Percentiles rank a stretch among this genome's conserved stretches.
Evolutionary conservation across 2,797 vertebrate species (phyloP).

Genomic region (Picus viridis): DNA sequence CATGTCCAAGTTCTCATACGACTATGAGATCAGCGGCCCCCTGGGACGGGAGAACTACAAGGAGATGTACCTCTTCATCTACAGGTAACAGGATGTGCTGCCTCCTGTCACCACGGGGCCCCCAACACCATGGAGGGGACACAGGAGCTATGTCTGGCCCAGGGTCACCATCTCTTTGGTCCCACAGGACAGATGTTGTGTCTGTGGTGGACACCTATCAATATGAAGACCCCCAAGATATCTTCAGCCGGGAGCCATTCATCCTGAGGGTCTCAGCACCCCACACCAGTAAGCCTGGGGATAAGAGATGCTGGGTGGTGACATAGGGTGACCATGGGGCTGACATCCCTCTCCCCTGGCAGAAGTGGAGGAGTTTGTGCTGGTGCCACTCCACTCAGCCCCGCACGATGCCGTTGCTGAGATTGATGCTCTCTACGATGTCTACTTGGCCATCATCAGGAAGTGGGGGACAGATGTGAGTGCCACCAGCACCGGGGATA

Average conservation of each 20-base stretch:
- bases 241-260: slow-evolving; percentile 89
- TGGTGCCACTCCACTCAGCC: slow-evolving; percentile 90
- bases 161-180: neutral
- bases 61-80: slow-evolving; percentile 93
- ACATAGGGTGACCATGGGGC: fast-evolving
- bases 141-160: fast-evolving
- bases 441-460: slow-evolving; percentile 81
- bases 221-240: slow-evolving; percentile 84
- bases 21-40: slow-evolving; percentile 83
- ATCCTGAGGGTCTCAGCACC: slow-evolving; percentile 85
- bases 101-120: fast-evolving
- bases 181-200: slow-evolving; percentile 77
- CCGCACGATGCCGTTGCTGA: slow-evolving; percentile 82
- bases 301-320: fast-evolving
- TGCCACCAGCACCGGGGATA: neutral
- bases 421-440: slow-evolving; percentile 85
- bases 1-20: slow-evolving; percentile 64
- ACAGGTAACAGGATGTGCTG: slow-evolving; percentile 80
- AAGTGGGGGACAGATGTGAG: slow-evolving; percentile 88
- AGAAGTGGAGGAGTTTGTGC: slow-evolving; percentile 81
- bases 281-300: slow-evolving; percentile 66
- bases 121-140: fast-evolving
- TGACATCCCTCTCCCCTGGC: neutral
- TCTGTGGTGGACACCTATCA: slow-evolving; percentile 85
- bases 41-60: slow-evolving; percentile 88